A percentile compares a stretch with the other conserved stretches of the same genome.
phyloP scores from a whole-genome alignment of 2,113 vertebrate genomes.

The Rostratula benghalensis region DNA sequence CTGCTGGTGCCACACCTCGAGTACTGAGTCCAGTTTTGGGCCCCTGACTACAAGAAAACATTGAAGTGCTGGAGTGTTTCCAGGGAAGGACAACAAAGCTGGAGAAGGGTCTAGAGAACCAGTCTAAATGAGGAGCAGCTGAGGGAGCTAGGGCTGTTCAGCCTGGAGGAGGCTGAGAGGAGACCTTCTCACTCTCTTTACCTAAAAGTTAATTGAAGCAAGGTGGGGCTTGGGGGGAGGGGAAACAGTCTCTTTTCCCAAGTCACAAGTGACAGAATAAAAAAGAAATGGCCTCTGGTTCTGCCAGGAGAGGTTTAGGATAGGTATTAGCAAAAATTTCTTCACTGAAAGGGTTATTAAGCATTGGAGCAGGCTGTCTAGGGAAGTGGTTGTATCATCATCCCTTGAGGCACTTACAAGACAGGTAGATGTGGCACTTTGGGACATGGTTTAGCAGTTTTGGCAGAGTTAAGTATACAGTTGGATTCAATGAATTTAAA shows the following conservation, averaged over 20 bases:
- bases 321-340: neutral
- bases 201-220: neutral
- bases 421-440: neutral
- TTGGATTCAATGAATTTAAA: neutral
- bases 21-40: neutral
- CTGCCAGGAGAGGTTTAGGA: neutral
- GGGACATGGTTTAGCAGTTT: neutral
- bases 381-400: neutral
- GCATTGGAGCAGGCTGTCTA: neutral
- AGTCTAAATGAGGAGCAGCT: neutral
- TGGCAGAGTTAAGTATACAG: neutral
- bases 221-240: no score
- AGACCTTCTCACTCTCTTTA: neutral
- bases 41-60: neutral
- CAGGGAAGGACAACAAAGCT: neutral
- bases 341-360: neutral
- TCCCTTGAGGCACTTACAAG: neutral
- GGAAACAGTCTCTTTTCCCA: neutral
- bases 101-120: neutral
- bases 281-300: neutral
- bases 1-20: neutral
- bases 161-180: neutral
- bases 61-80: neutral
- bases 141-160: neutral
- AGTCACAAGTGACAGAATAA: neutral